Evolutionary conservation across 2,888 invertebrate genomes (phyloP), one percentile per base, ranked within the genome.

Genomic region (Pachycephus smyrnensis): DNA sequence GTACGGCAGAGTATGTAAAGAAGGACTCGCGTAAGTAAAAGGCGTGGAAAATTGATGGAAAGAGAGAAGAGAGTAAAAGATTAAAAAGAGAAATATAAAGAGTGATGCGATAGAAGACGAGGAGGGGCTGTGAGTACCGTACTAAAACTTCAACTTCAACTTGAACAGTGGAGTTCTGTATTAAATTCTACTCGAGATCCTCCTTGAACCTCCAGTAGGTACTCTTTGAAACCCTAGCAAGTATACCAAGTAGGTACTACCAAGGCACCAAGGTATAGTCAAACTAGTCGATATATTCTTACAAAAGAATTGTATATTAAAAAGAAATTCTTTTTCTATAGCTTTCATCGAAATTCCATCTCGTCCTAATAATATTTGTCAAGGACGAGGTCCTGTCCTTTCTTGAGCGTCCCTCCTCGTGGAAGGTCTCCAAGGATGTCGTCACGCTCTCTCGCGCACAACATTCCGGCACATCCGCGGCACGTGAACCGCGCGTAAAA

Each of bases 401-500:
- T 30, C 32, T 30, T 3, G 23, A 11, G 23, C 32, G 31, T 71
- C 40, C 6, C 1, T 55, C 9, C 40, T 55, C 23, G 15, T 0
- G 23, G 6, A 55, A 55, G 23, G 40, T 55, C 40, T 55, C 23
- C 9, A 23, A 55, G 40, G 40, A 55, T 55, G 9, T 55, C 40
- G 40, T 55, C 40, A 79, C 82, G 81, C 79, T 81, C 82, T 82
- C 81, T 79, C 79, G 79, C 82, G 78, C 79, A 33, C 76, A 68
- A 75, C 74, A 81, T 77, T 73, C 80, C 81, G 76, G 73, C 68
- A 75, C 82, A 37, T 77, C 76, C 71, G 69, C 33, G 73, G 77
- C 81, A 78, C 78, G 79, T 80, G 77, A 71, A 55, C 23, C 79
- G 75, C 80, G 75, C 80, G 77, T 79, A 81, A 81, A 77, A 85